These are phyloP conservation scores for Caenorhabditis sinica DNA, from an alignment of 2,888 invertebrate species.

Conservation along the genomic window DNA sequence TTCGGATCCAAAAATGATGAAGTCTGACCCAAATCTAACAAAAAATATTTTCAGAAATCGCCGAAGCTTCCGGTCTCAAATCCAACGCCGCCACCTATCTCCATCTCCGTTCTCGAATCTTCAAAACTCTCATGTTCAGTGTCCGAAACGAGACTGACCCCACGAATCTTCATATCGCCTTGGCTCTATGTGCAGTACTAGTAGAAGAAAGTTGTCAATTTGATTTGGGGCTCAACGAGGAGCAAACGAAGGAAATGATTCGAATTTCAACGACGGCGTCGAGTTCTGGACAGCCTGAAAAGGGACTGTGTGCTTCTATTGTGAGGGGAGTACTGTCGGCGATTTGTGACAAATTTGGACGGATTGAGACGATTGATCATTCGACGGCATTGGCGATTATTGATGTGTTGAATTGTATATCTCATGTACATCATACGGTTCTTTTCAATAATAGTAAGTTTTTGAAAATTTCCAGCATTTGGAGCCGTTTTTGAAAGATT, in stretches of 20 bases:
- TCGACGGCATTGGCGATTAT: constrained; percentile 79
- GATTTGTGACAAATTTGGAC: constrained; percentile 81
- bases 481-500: neutral
- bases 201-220: constrained; percentile 76
- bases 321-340: constrained; percentile 81
- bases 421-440: constrained; percentile 77
- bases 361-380: constrained; percentile 73
- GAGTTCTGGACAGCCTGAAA: constrained; percentile 71
- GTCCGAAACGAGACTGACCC: constrained; percentile 92
- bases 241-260: constrained; percentile 72
- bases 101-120: constrained; percentile 90
- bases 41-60: constrained; percentile 61
- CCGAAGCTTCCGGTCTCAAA: constrained; percentile 67
- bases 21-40: too few species aligned
- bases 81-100: constrained; percentile 84
- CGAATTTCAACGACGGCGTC: constrained; percentile 66
- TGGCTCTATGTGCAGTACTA: constrained; percentile 84
- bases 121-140: constrained; percentile 89
- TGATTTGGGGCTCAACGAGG: constrained; percentile 74
- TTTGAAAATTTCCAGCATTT: too few species aligned
- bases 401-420: constrained; percentile 80
- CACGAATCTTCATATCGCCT: constrained; percentile 91
- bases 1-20: too few species aligned
- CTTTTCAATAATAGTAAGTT: constrained; percentile 79
- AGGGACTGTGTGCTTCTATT: constrained; percentile 77